Evolutionary conservation across 2,888 invertebrate genomes (phyloP).

Genomic region (Conomelus anceps): DNA sequence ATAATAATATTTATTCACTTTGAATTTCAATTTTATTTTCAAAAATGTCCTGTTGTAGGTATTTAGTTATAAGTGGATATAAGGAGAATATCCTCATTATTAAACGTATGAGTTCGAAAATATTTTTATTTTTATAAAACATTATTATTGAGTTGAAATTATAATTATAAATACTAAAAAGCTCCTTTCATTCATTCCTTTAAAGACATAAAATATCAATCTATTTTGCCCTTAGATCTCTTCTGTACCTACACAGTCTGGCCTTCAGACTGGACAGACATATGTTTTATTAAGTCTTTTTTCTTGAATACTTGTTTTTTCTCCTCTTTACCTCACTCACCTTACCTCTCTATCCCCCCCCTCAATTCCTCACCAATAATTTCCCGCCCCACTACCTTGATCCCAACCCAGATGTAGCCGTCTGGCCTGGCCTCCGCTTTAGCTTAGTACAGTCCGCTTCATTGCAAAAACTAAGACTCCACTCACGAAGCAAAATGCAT

Average conservation of each 20-base stretch:
- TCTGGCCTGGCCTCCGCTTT: not conserved
- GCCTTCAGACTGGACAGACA: constrained; percentile 29
- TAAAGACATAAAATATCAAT: too few relatives aligned
- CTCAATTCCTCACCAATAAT: too few relatives aligned
- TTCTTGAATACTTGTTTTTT: constrained; percentile 27
- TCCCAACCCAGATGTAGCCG: not conserved
- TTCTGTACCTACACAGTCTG: not conserved
- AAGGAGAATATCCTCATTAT: too few relatives aligned
- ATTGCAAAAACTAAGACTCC: not conserved
- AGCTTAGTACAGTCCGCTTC: not conserved
- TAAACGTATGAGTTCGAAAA: too few relatives aligned
- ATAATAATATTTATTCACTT: too few relatives aligned
- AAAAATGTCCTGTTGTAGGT: too few relatives aligned
- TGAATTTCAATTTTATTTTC: too few relatives aligned
- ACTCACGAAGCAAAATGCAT: not conserved
- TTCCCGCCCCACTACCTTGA: not conserved
- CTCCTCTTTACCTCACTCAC: constrained; percentile 6
- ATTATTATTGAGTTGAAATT: too few relatives aligned
- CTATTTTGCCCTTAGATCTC: not conserved
- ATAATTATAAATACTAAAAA: too few relatives aligned
- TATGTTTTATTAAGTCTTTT: constrained; percentile 31
- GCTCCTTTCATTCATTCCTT: too few relatives aligned
- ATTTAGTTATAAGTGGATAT: too few relatives aligned
- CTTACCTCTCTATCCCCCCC: not conserved
- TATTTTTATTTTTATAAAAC: too few relatives aligned